Evolutionary conservation across 2,113 vertebrate genomes (phyloP).

Genomic region (Pardalotus punctatus): DNA sequence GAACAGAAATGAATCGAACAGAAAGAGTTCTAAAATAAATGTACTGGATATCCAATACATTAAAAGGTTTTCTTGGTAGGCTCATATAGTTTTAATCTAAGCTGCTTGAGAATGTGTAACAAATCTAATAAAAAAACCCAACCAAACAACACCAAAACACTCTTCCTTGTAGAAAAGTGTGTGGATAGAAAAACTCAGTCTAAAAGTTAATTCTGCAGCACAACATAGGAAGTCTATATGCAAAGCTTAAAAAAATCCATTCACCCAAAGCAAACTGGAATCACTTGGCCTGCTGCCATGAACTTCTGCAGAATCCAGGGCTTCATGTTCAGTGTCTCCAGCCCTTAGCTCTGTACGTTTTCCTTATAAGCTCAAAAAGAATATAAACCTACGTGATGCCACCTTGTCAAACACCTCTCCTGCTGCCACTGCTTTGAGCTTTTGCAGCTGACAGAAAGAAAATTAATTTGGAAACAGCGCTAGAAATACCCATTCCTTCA

Average conservation of each 20-base stretch:
- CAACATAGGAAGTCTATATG: not conserved
- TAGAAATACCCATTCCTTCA: not conserved
- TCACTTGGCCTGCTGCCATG: not conserved
- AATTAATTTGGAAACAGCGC: not conserved
- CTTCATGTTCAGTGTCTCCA: not conserved
- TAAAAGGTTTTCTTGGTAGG: not conserved
- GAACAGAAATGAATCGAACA: rapidly evolving
- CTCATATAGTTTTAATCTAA: not conserved
- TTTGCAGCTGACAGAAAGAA: not conserved
- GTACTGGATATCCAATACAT: not conserved
- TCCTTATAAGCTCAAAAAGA: not conserved
- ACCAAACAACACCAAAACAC: not conserved
- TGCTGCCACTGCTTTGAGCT: not conserved
- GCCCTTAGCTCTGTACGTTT: not conserved
- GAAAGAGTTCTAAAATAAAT: not conserved
- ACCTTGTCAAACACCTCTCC: not conserved
- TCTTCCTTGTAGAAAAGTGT: not conserved
- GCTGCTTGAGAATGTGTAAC: not conserved
- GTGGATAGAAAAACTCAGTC: not conserved
- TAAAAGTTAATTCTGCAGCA: not conserved
- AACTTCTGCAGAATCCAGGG: not conserved
- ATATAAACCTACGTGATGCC: not conserved
- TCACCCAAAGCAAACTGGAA: not conserved
- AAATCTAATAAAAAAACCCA: not conserved
- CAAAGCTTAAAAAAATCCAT: not conserved